These are phyloP conservation scores for Thymelicus sylvestris DNA, from an alignment of 2,888 invertebrate species.

Conservation along the genomic window DNA sequence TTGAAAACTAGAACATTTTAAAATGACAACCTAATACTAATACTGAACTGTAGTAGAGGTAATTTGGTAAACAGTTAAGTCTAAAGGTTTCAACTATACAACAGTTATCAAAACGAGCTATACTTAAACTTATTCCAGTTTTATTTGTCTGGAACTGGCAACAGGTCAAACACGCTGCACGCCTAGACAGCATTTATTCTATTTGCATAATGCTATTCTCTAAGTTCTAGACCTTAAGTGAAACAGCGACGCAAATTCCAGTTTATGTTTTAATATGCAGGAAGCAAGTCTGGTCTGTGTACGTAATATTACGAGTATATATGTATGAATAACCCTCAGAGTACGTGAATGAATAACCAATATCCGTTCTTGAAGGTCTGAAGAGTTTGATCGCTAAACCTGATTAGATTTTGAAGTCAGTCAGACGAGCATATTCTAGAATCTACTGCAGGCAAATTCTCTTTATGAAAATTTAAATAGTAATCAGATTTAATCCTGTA, in stretches of 20 bases:
- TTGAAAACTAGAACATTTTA: too few species aligned
- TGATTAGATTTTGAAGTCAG: not conserved
- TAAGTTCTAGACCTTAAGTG: conserved; percentile 12
- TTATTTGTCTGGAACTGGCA: conserved; percentile 11
- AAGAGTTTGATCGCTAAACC: too few species aligned
- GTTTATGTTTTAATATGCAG: conserved; percentile 36
- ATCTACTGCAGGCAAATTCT: too few species aligned
- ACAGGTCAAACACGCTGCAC: not conserved
- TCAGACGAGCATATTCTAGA: not conserved
- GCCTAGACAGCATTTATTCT: conserved; percentile 20
- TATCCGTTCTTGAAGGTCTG: too few species aligned
- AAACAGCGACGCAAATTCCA: conserved; percentile 24
- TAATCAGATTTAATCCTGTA: too few species aligned
- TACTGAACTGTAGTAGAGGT: not conserved
- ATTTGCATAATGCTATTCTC: conserved; percentile 7
- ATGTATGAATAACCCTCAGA: not conserved
- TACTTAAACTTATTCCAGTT: conserved; percentile 6
- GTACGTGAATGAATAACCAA: too few species aligned
- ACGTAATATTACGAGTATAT: not conserved
- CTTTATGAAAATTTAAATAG: too few species aligned
- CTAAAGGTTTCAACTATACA: not conserved
- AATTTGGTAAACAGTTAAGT: not conserved
- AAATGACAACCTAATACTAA: not conserved
- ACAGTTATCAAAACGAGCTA: conserved; percentile 15
- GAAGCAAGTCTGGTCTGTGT: conserved; percentile 18